Evolutionary conservation across 37 sponge, comb jelly and placozoan species (phyloP), one percentile per base, ranked within the genome.

Genomic region (Agelas oroides): DNA sequence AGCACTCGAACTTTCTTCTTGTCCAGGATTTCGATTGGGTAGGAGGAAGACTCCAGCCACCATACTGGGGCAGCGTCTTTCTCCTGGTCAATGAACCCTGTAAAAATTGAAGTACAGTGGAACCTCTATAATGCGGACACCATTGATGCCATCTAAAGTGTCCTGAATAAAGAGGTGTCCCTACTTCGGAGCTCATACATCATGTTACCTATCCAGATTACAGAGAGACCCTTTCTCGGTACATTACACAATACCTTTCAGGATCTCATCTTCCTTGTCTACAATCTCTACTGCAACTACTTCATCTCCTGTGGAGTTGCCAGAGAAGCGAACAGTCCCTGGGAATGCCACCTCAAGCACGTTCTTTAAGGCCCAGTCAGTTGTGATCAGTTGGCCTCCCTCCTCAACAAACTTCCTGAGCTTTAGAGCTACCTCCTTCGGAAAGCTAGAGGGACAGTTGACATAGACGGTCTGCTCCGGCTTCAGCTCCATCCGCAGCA

Each of bases 391-490:
- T 73, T 85, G 89, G 5, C 89, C 89, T 1, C 93, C 93, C 27
- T 55, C 82, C 32, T 76, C 63, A 18, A 93, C 93, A 82, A 93
- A 93, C 38, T 35, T 74, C 66, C 56, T 65, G 56, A 93, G 70
- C 61, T 76, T 89, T 40, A 24, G 37, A 2, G 93, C 93, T 30
- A 62, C 71, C n/a, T 85, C 82, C 0, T 28, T 31, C 0, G 93
- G 89, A 38, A 92, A 92, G 23, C 59, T 28, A 52, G 74, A 71
- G 8, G 93, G 89, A 56, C 93, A 93, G 59, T 93, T 93, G 46
- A 93, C 89, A 46, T 93, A 93, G 53, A 93, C 73, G 25, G 93
- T 93, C 68, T 93, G 93, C 37, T 93, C 93, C 28, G 93, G 93
- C 34, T 81, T 69, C 57, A 93, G 78, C 2, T 88, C 83, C 83